Conservation (phyloP, 2,113 vertebrate genomes). For the Miniopterus natalensis region DNA sequence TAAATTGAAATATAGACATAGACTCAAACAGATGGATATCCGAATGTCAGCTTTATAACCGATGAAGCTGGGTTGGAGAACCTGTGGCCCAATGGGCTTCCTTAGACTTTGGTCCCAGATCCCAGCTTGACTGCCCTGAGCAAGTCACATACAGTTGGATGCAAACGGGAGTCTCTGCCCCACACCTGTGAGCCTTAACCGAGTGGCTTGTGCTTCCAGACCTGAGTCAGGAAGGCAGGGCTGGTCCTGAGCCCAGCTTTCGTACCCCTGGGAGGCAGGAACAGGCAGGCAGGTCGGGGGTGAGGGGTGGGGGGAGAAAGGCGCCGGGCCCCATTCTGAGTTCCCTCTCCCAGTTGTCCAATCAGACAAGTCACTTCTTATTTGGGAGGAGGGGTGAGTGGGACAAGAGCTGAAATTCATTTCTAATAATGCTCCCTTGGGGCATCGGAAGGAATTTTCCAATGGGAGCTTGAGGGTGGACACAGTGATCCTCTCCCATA, state of each 20-base stretch:
- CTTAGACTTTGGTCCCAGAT: not conserved
- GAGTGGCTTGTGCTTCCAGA: not conserved
- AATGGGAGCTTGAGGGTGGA: not conserved
- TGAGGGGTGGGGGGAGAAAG: too few species aligned
- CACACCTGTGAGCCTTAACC: not conserved
- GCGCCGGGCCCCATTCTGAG: rapidly evolving
- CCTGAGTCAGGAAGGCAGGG: not conserved
- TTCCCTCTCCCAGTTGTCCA: not conserved
- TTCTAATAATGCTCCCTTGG: not conserved
- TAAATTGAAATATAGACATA: not conserved
- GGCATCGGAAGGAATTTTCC: not conserved
- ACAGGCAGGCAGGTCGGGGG: not conserved
- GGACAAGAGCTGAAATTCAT: not conserved
- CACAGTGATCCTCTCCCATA: not conserved
- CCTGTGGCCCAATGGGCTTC: not conserved
- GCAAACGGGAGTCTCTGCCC: not conserved
- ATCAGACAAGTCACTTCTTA: not conserved
- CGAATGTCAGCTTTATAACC: not conserved
- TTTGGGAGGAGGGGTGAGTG: not conserved
- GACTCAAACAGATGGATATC: not conserved
- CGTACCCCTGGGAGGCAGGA: not conserved
- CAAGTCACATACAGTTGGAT: too few species aligned
- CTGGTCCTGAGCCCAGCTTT: not conserved
- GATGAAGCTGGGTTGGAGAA: not conserved
- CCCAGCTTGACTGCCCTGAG: not conserved